Percentiles rank a stretch among this genome's conserved stretches.
Evolutionary conservation across 2,888 invertebrate species (phyloP).

Genomic region (Drosophila atripex): DNA sequence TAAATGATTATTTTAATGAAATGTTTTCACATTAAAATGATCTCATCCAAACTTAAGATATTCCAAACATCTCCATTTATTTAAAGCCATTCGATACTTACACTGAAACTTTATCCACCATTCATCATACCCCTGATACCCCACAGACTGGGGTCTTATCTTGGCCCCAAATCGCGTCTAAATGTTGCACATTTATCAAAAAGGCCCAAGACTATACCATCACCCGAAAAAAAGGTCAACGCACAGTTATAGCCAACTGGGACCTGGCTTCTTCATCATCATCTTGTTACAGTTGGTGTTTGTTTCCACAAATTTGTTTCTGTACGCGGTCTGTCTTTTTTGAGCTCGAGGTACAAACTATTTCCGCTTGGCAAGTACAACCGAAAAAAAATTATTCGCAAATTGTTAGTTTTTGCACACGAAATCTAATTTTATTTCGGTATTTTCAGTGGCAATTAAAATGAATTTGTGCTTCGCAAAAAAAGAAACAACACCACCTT

Average conservation of each 20-base stretch:
- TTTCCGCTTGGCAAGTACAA: conserved; percentile 63
- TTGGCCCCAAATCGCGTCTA: conserved; percentile 77
- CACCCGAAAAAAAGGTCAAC: conserved; percentile 68
- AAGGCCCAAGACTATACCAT: conserved; percentile 36
- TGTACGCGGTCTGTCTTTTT: conserved; percentile 1
- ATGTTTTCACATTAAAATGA: neutral
- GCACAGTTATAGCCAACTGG: conserved; percentile 68
- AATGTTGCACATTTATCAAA: conserved; percentile 80
- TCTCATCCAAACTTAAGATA: neutral
- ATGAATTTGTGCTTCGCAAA: conserved; percentile 51
- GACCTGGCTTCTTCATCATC: conserved; percentile 52
- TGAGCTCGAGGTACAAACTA: conserved; percentile 54
- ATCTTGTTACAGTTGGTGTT: conserved; percentile 58
- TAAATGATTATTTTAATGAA: neutral
- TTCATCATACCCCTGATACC: conserved; percentile 37
- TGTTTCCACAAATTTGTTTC: conserved; percentile 25
- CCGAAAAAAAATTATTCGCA: conserved; percentile 61
- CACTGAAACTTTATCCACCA: conserved; percentile 22
- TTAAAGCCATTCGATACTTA: conserved; percentile 5
- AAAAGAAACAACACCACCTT: conserved; percentile 32
- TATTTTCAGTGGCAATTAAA: conserved; percentile 61
- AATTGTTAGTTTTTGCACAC: conserved; percentile 45
- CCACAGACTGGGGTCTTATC: conserved; percentile 56
- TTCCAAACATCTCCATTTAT: conserved; percentile 33
- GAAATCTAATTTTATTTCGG: conserved; percentile 42